Evolutionary conservation across 2,113 vertebrate species (phyloP), one percentile per base, ranked within the genome.

Genomic region (Asarcornis scutulata): DNA sequence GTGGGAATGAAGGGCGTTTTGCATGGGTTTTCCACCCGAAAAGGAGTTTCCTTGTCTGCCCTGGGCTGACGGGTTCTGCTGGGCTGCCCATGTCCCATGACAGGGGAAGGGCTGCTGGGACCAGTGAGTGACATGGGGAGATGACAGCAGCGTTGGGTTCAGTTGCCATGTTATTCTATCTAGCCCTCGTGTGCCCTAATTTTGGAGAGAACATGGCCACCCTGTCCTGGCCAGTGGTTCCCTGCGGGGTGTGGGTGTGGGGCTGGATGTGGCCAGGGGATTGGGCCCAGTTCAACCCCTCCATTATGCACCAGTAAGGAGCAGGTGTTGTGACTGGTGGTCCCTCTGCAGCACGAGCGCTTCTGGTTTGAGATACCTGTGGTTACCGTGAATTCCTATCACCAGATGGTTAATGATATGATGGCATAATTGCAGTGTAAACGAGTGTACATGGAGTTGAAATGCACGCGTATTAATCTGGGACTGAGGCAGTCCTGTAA

Each of bases 401-500:
- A 72, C 14, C 90, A 96, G 91, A 63, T 91, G 83, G 75, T 95
- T 93, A 90, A 81, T 17, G 85, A 80, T 38, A 77, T 4, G 79
- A 83, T 80, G 68, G 80, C 0, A 25, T 93, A 95, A 97, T 94
- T 96, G 88, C 93, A 93, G 92, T 82, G 78, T 34, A 38, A 95
- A 89, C 9, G 83, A 91, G 92, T 1, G 48, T 50, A 20, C 76
- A 1, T 0, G 26, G 92, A 72, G 95, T 26, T 17, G 6, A 16
- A 67, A 68, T 4, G 40, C 76, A 31, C 4, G 4, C 2, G 21
- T 74, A 86, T 93, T 90, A 90, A 92, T 83, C 93, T 2, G 1
- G 95, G 86, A 80, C 90, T n/a, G 90, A 69, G 32, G 93, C 89
- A 76, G 29, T 76, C 66, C 90, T 94, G 88, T 94, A 91, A 96